Evolutionary conservation across 2,888 invertebrate genomes (phyloP).

Genomic region (Cataglyphis rosenhaueri): DNA sequence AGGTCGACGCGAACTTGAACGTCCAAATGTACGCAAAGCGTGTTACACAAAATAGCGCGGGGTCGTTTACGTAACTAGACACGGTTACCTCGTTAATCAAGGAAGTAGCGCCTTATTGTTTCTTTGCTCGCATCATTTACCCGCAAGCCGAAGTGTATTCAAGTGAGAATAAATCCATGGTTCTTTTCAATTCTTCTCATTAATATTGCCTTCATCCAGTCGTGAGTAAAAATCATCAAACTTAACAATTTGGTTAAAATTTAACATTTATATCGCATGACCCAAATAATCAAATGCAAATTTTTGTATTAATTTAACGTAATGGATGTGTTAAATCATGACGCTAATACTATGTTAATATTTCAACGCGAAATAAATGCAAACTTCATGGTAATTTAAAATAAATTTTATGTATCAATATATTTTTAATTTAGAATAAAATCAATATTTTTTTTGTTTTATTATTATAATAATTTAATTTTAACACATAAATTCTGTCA

Average conservation of each 20-base stretch:
- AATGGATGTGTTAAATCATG: too few relatives aligned
- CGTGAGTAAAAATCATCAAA: background rate
- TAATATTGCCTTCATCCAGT: background rate
- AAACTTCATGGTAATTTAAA: too few relatives aligned
- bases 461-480: too few relatives aligned
- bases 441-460: too few relatives aligned
- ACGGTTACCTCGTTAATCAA: slow-evolving; percentile 66
- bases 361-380: too few relatives aligned
- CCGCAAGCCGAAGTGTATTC: slow-evolving; percentile 22
- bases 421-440: too few relatives aligned
- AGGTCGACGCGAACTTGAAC: slow-evolving; percentile 61
- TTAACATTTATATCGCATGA: too few relatives aligned
- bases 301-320: too few relatives aligned
- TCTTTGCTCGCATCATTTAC: slow-evolving; percentile 44
- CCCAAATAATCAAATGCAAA: too few relatives aligned
- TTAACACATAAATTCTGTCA: too few relatives aligned
- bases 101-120: slow-evolving; percentile 64
- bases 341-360: too few relatives aligned
- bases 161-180: slow-evolving; percentile 15
- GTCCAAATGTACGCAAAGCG: slow-evolving; percentile 50
- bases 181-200: background rate
- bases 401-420: too few relatives aligned
- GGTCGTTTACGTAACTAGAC: slow-evolving; percentile 56
- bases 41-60: slow-evolving; percentile 25
- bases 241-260: background rate